Base-by-base conservation (phyloP, 1,140 invertebrate species). In the Papilio aristodemus region DNA sequence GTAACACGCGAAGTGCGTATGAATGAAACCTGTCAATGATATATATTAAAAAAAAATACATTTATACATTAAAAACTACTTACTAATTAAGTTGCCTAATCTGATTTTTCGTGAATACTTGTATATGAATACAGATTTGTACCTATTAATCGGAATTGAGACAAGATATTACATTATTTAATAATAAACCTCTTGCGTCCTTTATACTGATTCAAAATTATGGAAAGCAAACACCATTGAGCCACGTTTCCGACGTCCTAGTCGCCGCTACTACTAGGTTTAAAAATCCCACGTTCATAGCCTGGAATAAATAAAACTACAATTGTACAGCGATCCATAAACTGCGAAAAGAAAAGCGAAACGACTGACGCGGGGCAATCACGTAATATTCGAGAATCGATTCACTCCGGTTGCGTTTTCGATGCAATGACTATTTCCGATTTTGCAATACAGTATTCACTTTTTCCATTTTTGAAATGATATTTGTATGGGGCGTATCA, bases 351-450 rank as follows among this genome's bases (percentile, higher is more conserved):
- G 46, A 22, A 50, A 54, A 54, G 46, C 46, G 10, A 54, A 22
- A 25, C 4, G 27, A 32, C 6, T 2, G 27, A 54, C 9, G 19
- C 46, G 14, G 11, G 43, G 14, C n/a, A 32, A 6, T 54, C 46
- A 54, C 46, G 46, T 54, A 54, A 22, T 54, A 5, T 54, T 22
- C 11, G 3, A 22, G 19, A 54, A 13, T 4, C 46, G 46, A 10
- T 17, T 9, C 14, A 46, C 10, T 54, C 46, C 46, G 46, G 19
- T 19, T 54, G 11, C 46, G 19, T 22, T 54, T 54, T 54, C 22
- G 46, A 54, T 54, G 46, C 46, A 54, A 22, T 54, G 19, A 10
- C 19, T 54, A 54, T 54, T 54, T 54, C 46, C 46, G 46, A 9
- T 32, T 54, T 17, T 54, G 19, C 19, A 22, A 25, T 54, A 22